A percentile compares a stretch with the other conserved stretches of the same genome.
Conservation (phyloP, 2,888 invertebrate genomes). For the Trichogramma evanescens region DNA sequence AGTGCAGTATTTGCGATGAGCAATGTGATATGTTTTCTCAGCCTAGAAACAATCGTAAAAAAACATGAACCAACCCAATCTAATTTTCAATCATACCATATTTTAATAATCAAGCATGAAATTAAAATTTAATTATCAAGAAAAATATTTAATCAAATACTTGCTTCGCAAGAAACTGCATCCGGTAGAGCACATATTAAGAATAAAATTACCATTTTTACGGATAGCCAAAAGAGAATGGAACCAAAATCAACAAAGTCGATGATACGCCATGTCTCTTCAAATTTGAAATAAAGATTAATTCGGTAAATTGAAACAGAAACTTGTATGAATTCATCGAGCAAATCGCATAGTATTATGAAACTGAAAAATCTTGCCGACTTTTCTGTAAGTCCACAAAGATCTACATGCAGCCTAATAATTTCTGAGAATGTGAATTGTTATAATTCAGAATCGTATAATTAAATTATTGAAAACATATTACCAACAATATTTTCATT, state of each 20-base stretch:
- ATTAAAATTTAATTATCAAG: not conserved
- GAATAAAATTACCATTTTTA: conserved; percentile 5
- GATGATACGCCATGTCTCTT: not conserved
- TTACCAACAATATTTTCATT: too few relatives aligned
- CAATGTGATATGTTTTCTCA: not conserved
- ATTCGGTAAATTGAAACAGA: conserved; percentile 1
- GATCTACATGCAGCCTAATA: not conserved
- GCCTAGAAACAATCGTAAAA: not conserved
- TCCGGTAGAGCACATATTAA: conserved; percentile 5
- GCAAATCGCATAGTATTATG: not conserved
- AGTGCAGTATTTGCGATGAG: not conserved
- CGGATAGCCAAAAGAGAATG: conserved; percentile 2
- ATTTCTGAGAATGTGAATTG: conserved; percentile 1
- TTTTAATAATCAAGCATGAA: not conserved
- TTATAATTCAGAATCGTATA: too few relatives aligned
- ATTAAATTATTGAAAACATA: too few relatives aligned
- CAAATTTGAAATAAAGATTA: not conserved
- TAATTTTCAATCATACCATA: too few relatives aligned
- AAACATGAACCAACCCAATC: too few relatives aligned
- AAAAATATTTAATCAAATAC: not conserved
- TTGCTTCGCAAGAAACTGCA: conserved; percentile 3
- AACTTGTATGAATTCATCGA: conserved; percentile 1
- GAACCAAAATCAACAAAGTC: conserved; percentile 10
- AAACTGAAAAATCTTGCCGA: conserved; percentile 1
- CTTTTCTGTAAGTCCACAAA: not conserved